These are phyloP conservation scores for Lagenorhynchus albirostris DNA, from an alignment of 2,113 vertebrate genomes.

Conservation along the genomic window DNA sequence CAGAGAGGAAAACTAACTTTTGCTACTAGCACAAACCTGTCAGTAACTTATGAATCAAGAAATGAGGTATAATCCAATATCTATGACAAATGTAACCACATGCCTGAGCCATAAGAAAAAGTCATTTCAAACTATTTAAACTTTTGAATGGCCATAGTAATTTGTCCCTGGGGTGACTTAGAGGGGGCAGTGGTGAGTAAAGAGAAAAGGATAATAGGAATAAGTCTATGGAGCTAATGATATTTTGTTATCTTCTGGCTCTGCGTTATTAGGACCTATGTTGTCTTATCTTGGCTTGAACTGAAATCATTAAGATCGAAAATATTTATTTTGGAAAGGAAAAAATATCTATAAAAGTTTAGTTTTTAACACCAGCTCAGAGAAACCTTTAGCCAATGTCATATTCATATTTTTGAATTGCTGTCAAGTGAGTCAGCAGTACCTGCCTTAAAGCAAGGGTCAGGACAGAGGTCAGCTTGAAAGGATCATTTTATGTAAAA, in stretches of 20 bases:
- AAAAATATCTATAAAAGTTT: neutral
- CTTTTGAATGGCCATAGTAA: neutral
- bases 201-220: neutral
- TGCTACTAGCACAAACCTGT: neutral
- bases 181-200: neutral
- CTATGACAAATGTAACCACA: neutral
- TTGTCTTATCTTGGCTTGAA: neutral
- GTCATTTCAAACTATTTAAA: neutral
- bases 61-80: neutral
- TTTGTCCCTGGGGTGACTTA: neutral
- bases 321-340: neutral
- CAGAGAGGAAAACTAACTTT: conserved; percentile 37
- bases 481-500: neutral
- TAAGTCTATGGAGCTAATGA: neutral
- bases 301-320: neutral
- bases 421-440: neutral
- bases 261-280: neutral
- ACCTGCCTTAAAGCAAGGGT: neutral
- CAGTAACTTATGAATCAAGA: neutral
- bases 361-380: neutral
- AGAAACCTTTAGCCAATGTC: neutral
- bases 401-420: neutral
- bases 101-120: neutral
- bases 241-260: neutral
- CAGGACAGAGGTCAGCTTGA: neutral